These are phyloP conservation scores for Tenthredo amoena DNA, from an alignment of 2,888 invertebrate species.

Conservation along the genomic window DNA sequence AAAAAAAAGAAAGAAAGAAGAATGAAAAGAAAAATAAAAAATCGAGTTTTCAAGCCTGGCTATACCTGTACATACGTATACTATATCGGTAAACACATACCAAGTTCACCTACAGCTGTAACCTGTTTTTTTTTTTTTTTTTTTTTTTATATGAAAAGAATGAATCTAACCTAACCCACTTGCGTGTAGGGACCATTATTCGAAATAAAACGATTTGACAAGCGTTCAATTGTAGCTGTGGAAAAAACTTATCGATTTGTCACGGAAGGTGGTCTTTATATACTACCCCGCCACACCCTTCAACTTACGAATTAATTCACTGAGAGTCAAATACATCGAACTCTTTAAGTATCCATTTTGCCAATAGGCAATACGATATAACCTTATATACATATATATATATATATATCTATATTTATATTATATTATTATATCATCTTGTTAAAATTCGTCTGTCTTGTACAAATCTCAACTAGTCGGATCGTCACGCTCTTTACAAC, in stretches of 20 bases:
- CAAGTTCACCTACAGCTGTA: neutral
- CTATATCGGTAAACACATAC: neutral
- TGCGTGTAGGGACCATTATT: neutral
- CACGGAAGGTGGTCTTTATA: constrained; percentile 66
- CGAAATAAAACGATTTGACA: constrained; percentile 12
- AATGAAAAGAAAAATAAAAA: neutral
- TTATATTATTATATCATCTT: too few relatives aligned
- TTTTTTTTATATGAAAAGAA: neutral
- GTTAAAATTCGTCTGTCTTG: too few relatives aligned
- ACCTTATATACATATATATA: too few relatives aligned
- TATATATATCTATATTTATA: too few relatives aligned
- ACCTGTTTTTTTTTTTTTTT: neutral
- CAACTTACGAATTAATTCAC: constrained; percentile 52
- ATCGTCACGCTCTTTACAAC: too few relatives aligned
- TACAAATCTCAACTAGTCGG: too few relatives aligned
- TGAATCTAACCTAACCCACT: neutral
- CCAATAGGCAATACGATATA: neutral
- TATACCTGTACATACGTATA: neutral
- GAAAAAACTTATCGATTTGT: constrained; percentile 44
- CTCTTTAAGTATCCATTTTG: constrained; percentile 53
- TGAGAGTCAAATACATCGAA: constrained; percentile 67
- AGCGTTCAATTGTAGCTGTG: constrained; percentile 23
- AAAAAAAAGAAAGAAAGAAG: too few relatives aligned
- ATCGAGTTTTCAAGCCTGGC: neutral
- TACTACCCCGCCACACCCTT: neutral